Evolutionary conservation across 2,797 vertebrate species (phyloP), one percentile per base, ranked within the genome.

Genomic region (Platyrinchus mystaceus): DNA sequence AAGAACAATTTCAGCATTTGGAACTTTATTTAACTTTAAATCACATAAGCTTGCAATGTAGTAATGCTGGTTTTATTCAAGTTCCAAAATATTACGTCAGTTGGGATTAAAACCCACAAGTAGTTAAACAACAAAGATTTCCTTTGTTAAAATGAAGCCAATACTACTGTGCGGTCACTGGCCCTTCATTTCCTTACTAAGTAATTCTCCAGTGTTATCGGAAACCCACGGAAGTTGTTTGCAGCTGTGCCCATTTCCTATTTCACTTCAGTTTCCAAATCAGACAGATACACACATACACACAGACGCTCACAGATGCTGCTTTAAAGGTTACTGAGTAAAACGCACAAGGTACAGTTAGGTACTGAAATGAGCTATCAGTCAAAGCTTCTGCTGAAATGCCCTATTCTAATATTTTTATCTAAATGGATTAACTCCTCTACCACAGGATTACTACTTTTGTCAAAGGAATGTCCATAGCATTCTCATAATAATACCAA

Each of bases 221-320:
- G 98, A 99, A 99, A 98, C 96, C 88, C 93, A 67, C 93, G 98
- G 98, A 99, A 99, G 98, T 98, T 97, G 97, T 99, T 98, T 97
- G 97, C 98, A 97, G 96, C 97, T 94, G 82, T 91, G 98, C 91
- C 79, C 86, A 96, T 97, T 99, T 99, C 98, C 99, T 97, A 97
- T 98, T 97, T 98, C 95, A 96, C 96, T 98, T 97, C 47, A 5
- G 94, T 90, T 96, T 97, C 92, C 28, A 69, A 93, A 96, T 93
- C 92, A 98, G 94, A 90, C 84, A 96, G 87, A 97, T 6, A 50
- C 7, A 76, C 4, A 96, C 94, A 97, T 93, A 93, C 9, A 37
- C 4, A 37, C 19, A 47, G 20, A 58, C 10, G n/a, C 7, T 96
- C 95, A 97, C 92, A 91, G 95, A 92, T 77, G 80, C 46, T 77